These are phyloP conservation scores for Pan troglodytes DNA, from an alignment of 2,113 vertebrate genomes.

Conservation along the genomic window DNA sequence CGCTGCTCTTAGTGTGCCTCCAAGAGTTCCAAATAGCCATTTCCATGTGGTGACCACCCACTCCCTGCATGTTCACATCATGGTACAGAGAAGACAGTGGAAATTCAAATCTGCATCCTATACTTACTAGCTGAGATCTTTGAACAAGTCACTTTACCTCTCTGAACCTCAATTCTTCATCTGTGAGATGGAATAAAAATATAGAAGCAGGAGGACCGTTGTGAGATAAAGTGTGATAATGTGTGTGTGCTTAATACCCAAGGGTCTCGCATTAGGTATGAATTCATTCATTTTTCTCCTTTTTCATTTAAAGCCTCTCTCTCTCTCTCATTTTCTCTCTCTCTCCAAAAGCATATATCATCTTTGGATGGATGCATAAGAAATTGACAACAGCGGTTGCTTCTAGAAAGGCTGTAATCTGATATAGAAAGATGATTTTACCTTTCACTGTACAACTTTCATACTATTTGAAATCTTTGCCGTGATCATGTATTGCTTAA, in stretches of 20 bases:
- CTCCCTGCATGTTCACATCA: background rate
- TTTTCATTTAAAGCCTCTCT: background rate
- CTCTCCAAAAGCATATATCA: background rate
- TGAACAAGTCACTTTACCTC: background rate
- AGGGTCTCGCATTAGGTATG: background rate
- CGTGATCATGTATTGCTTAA: background rate
- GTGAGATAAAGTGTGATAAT: background rate
- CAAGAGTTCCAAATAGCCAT: background rate
- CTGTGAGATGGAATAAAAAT: background rate
- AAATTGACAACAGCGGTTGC: fast-evolving
- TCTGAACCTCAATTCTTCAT: background rate
- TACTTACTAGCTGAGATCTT: background rate
- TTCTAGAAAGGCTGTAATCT: background rate
- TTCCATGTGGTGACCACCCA: background rate
- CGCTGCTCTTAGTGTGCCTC: background rate
- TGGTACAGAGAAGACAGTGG: background rate
- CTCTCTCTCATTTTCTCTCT: background rate
- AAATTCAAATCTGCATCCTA: background rate
- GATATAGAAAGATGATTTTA: background rate
- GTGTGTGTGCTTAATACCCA: background rate
- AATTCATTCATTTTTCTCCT: background rate
- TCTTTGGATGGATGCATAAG: background rate
- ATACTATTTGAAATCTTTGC: background rate
- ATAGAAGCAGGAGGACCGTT: fast-evolving
- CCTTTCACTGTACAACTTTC: background rate